Evolutionary conservation across 1,140 invertebrate genomes (phyloP), one percentile per base, ranked within the genome.

Genomic region (Chironomus striatipennis): DNA sequence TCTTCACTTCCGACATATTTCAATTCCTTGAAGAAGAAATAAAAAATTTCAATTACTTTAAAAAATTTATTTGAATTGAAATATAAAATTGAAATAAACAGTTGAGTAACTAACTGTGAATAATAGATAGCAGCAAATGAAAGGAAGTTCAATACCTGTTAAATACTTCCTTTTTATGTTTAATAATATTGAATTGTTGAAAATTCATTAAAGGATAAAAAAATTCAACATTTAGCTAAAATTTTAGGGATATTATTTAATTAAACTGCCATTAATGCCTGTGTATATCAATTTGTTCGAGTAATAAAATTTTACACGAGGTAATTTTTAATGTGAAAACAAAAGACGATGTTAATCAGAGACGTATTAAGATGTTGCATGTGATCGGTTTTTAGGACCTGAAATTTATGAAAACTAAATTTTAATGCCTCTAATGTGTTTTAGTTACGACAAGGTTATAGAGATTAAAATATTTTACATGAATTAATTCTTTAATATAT

Each of bases 71-170:
- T 34, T 34, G 24, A 34, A 34, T 34, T 34, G 24, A 34, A 34
- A 34, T 34, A n/a, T 34, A 34, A 34, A 34, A 34, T 2, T 34
- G 24, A 34, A 34, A 34, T 34, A 34, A 34, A 34, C 24, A 34
- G 24, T 2, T 2, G 24, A 34, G 5, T 5, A 34, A 34, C 24
- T 57, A 57, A 57, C 47, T 57, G 47, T n/a, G 12, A 57, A 57
- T 57, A 15, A 57, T n/a, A 57, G 47, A n/a, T 57, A n/a, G 8
- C 47, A 57, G 47, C 8, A 57, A 57, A 57, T n/a, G 47, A 57
- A 57, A 57, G 47, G 47, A 12, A 57, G n/a, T 57, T 57, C n/a
- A 57, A n/a, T 57, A 57, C 47, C 47, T 57, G 47, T 15, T 57
- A 57, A 57, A 57, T 57, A n/a, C 12, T 57, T 57, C 47, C 47